Conservation (phyloP, 2,888 invertebrate species). For the Lasioglossum oenotherae region DNA sequence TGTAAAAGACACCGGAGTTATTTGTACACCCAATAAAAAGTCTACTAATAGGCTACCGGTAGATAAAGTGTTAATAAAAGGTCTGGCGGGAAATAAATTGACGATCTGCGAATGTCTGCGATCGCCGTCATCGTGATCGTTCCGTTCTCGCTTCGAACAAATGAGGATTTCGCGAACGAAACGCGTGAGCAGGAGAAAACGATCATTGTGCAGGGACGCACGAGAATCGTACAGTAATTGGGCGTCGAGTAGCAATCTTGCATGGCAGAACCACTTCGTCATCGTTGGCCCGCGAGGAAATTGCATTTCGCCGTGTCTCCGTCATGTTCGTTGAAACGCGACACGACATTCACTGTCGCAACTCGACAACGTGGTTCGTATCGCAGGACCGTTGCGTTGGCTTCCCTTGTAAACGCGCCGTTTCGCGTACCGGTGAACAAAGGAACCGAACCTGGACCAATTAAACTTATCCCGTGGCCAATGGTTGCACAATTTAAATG, state of each 20-base stretch:
- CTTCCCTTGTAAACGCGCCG: constrained; percentile 34
- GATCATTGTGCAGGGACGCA: constrained; percentile 7
- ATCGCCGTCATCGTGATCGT: background rate
- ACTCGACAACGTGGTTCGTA: constrained; percentile 53
- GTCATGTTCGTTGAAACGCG: constrained; percentile 73
- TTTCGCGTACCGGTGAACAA: constrained; percentile 32
- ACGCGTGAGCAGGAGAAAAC: constrained; percentile 23
- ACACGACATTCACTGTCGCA: constrained; percentile 76
- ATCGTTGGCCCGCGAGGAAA: constrained; percentile 69
- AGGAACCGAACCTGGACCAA: constrained; percentile 21
- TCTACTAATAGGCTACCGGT: too few relatives aligned
- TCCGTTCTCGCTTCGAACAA: background rate
- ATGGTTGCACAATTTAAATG: background rate
- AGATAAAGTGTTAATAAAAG: too few relatives aligned
- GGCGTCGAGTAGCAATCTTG: constrained; percentile 58
- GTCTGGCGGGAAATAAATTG: too few relatives aligned
- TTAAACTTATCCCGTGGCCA: constrained; percentile 19
- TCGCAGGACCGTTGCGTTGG: constrained; percentile 39
- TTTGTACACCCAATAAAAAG: too few relatives aligned
- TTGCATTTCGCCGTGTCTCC: constrained; percentile 71
- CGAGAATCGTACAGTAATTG: constrained; percentile 54
- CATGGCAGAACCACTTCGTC: constrained; percentile 71
- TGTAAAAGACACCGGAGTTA: too few relatives aligned
- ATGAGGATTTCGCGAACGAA: background rate
- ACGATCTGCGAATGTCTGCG: too few relatives aligned